These are phyloP conservation scores for Erpetoichthys calabaricus DNA, from an alignment of 2,797 vertebrate genomes.

Conservation along the genomic window DNA sequence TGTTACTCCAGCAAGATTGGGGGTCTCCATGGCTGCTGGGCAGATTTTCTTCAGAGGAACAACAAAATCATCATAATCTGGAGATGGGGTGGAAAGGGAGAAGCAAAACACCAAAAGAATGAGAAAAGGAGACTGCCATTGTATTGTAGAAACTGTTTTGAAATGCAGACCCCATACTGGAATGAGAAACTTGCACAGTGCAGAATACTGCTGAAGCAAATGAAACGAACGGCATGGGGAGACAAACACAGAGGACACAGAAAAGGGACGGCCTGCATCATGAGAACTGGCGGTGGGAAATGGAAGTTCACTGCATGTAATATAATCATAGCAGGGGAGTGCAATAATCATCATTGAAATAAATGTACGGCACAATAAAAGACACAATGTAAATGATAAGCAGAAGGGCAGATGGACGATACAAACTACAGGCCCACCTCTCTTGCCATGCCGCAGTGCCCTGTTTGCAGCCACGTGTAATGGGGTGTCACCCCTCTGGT, in stretches of 20 bases:
- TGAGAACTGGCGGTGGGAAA: neutral
- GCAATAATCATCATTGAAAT: too few relatives aligned
- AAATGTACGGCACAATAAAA: neutral
- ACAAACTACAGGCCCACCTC: conserved; percentile 21
- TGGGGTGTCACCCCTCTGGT: conserved; percentile 49
- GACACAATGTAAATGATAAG: neutral
- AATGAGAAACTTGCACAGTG: too few relatives aligned
- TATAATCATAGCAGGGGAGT: too few relatives aligned
- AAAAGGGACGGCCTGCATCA: too few relatives aligned
- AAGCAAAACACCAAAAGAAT: too few relatives aligned
- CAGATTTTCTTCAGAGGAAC: conserved; percentile 55
- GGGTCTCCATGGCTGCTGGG: conserved; percentile 46
- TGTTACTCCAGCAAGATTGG: conserved; percentile 61
- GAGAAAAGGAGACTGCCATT: too few relatives aligned
- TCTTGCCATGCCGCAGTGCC: conserved; percentile 40
- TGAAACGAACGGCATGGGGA: neutral
- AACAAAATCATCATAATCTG: conserved; percentile 65
- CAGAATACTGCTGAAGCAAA: too few relatives aligned
- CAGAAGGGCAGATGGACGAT: neutral
- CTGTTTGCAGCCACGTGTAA: conserved; percentile 55
- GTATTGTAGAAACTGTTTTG: too few relatives aligned
- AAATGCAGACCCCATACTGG: too few relatives aligned
- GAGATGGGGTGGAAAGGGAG: neutral
- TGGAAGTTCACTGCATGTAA: too few relatives aligned
- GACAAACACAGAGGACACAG: neutral